phyloP scores from a whole-genome alignment of 2,113 vertebrate genomes.

The Rhinopithecus roxellana region DNA sequence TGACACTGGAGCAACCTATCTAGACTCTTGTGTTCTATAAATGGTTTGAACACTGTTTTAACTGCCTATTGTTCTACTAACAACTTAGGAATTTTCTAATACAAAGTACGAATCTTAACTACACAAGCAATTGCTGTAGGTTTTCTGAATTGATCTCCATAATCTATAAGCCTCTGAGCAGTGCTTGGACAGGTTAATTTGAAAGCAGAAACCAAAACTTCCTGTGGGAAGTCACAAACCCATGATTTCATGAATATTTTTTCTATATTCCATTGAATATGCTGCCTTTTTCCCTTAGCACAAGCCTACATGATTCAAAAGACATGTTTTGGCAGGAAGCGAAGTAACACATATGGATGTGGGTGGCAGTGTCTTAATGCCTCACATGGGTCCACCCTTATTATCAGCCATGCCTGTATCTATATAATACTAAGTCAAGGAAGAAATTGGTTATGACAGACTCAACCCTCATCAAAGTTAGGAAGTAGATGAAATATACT shows the following conservation, averaged over 20 bases:
- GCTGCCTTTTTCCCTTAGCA: conserved; percentile 33
- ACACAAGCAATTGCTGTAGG: background rate
- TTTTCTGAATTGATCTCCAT: conserved; percentile 46
- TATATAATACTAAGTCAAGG: conserved; percentile 34
- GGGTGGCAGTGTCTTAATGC: conserved; percentile 64
- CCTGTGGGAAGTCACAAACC: conserved; percentile 52
- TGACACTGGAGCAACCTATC: conserved; percentile 63
- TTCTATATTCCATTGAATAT: conserved; percentile 31
- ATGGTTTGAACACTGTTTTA: background rate
- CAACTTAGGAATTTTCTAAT: background rate
- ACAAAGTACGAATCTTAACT: conserved; percentile 38
- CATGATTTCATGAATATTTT: conserved; percentile 64
- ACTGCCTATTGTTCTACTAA: conserved; percentile 20
- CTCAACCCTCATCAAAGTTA: background rate
- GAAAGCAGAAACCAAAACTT: conserved; percentile 62
- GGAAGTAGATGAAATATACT: background rate
- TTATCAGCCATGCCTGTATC: conserved; percentile 50
- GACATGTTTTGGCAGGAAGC: conserved; percentile 70
- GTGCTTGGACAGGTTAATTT: conserved; percentile 56
- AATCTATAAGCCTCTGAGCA: conserved; percentile 33
- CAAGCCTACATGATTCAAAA: conserved; percentile 62
- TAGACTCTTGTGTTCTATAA: background rate
- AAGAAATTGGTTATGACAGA: background rate
- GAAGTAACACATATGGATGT: conserved; percentile 67
- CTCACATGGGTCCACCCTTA: conserved; percentile 56